Base-by-base conservation (phyloP, 2,888 invertebrate species). In the Globia sparganii region DNA sequence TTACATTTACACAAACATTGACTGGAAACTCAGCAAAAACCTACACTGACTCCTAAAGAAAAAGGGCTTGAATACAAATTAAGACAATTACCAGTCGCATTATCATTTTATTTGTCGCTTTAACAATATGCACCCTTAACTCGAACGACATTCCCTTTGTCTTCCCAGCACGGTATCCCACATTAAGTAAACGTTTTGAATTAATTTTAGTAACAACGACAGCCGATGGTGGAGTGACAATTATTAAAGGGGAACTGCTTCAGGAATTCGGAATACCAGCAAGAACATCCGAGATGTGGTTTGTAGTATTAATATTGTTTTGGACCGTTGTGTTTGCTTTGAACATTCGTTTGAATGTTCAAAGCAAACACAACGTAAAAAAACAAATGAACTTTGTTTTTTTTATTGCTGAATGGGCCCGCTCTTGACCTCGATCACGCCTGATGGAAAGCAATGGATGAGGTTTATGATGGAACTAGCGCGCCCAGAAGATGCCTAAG, bases 141-240 rank as follows among this genome's bases (percentile, higher is more conserved):
- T 56, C 49, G 34, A 58, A 31, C 18, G 67, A 71, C 77, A 71
- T 72, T 37, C 59, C 31, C 73, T 78, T 77, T 72, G 70, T 70
- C 58, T 70, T 46, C 28, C 8, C 65, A 37, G 71, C 65, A 70
- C 40, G 49, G 74, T 79, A 74, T 81, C 78, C 75, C 64, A 75
- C 75, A 80, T 83, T 77, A 83, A 78, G 79, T 81, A 81, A 86
- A 86, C 77, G 79, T 82, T 78, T 87, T 77, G 80, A 81, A 88
- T 85, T 84, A 81, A 86, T 88, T 86, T 73, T 80, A 68, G 61
- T 72, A 66, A 83, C 76, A 73, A 77, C 46, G 40, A 75, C 75
- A 78, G 73, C 77, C 73, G 56, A 78, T 81, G 67, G 71, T 56
- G 49, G 40, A 64, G 58, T 75, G 68, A 73, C 75, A 83, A 59